These are phyloP conservation scores for Onychostruthus taczanowskii DNA, from an alignment of 2,113 vertebrate species.

Conservation along the genomic window DNA sequence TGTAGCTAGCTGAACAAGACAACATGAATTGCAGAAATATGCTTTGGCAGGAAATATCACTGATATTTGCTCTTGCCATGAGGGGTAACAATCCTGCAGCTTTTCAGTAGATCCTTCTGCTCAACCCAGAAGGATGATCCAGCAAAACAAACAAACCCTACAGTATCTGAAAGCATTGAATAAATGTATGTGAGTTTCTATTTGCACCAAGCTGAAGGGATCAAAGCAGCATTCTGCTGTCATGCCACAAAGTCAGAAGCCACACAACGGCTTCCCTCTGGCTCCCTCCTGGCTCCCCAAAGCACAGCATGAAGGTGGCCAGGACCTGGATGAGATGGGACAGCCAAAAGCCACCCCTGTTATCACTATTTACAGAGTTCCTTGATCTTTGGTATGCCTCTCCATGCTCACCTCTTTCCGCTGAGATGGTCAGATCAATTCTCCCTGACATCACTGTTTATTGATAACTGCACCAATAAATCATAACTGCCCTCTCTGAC, in stretches of 20 bases:
- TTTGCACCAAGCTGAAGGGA: not conserved
- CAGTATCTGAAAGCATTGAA: not conserved
- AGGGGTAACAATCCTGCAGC: not conserved
- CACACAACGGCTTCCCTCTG: not conserved
- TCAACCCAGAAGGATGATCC: not conserved
- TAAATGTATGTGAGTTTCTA: not conserved
- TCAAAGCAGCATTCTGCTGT: not conserved
- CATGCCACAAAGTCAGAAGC: not conserved
- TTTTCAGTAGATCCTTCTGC: not conserved
- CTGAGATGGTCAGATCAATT: conserved; percentile 22
- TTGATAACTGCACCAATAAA: conserved; percentile 44
- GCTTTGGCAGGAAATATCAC: not conserved
- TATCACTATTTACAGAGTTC: not conserved
- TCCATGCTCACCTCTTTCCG: not conserved
- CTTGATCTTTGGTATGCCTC: not conserved
- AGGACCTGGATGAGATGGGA: not conserved
- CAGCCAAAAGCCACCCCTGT: not conserved
- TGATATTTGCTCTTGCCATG: not conserved
- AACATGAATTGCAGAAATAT: not conserved
- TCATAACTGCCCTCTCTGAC: conserved; percentile 4
- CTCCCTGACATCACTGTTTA: conserved; percentile 21
- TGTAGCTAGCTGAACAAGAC: not conserved
- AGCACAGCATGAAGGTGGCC: not conserved
- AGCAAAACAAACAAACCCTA: not conserved
- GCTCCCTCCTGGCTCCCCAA: not conserved